Conservation (phyloP, 2,888 invertebrate genomes). For the Xanthia togata region DNA sequence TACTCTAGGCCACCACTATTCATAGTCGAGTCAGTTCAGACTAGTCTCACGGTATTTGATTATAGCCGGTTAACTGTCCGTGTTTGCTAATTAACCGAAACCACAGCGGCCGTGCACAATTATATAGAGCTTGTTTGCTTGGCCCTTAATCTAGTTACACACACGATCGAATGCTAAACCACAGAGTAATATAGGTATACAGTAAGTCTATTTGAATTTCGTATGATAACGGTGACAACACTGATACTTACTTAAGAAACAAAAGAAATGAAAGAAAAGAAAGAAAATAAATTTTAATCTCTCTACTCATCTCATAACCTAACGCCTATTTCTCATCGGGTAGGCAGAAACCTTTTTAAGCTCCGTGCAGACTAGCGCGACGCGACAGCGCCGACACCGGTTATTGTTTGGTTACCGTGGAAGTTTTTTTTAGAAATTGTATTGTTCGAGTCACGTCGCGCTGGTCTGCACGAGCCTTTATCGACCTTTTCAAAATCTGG, state of each 20-base stretch:
- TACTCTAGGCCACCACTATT: no score
- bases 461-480: no score
- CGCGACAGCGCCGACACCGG: no score
- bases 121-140: conserved; percentile 63
- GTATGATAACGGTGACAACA: background rate
- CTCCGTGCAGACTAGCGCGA: no score
- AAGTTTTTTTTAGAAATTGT: no score
- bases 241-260: no score
- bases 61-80: conserved; percentile 54
- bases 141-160: conserved; percentile 67
- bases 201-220: conserved; percentile 15
- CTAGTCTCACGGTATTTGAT: conserved; percentile 53
- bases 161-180: conserved; percentile 58
- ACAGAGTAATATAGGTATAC: background rate
- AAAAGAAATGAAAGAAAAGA: no score
- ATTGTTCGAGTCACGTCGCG: no score
- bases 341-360: background rate
- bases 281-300: no score
- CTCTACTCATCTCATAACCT: background rate
- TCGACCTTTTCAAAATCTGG: no score
- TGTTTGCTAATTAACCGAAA: conserved; percentile 64
- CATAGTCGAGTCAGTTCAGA: conserved; percentile 1
- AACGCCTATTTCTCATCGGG: background rate
- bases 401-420: no score
- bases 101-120: conserved; percentile 59